Conservation (phyloP, 2,888 invertebrate species). For the Tillus elongatus region DNA sequence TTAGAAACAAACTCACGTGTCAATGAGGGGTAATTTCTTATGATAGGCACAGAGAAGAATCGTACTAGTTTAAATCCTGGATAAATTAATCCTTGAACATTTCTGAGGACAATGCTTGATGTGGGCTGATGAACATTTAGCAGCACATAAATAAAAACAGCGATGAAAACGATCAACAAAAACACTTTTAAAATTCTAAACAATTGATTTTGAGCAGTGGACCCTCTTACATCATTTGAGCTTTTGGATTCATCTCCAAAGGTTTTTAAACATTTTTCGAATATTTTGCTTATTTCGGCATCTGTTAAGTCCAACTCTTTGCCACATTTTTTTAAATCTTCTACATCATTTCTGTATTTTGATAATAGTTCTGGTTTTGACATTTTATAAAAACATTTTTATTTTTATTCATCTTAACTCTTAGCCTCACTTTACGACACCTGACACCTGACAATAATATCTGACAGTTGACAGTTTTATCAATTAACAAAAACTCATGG, state of each 20-base stretch:
- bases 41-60: conserved; percentile 65
- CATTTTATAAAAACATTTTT: too few species aligned
- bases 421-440: too few species aligned
- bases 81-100: conserved; percentile 72
- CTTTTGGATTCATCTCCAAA: conserved; percentile 31
- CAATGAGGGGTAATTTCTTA: conserved; percentile 62
- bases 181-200: conserved; percentile 16
- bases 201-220: conserved; percentile 6
- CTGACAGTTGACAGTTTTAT: too few species aligned
- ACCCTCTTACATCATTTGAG: conserved; percentile 18
- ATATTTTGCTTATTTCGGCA: conserved; percentile 53
- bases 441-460: too few species aligned
- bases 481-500: too few species aligned
- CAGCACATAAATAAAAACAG: conserved; percentile 40
- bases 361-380: conserved; percentile 39
- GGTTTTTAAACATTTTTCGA: conserved; percentile 47
- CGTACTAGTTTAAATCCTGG: conserved; percentile 68
- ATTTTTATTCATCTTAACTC: too few species aligned
- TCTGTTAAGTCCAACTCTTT: conserved; percentile 51
- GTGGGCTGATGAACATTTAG: conserved; percentile 53
- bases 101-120: conserved; percentile 57
- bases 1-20: conserved; percentile 63
- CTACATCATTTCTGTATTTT: conserved; percentile 50
- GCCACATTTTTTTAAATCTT: conserved; percentile 50
- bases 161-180: conserved; percentile 29